Evolutionary conservation across 2,797 vertebrate species (phyloP), one percentile per base, ranked within the genome.

Genomic region (Spea hammondii): DNA sequence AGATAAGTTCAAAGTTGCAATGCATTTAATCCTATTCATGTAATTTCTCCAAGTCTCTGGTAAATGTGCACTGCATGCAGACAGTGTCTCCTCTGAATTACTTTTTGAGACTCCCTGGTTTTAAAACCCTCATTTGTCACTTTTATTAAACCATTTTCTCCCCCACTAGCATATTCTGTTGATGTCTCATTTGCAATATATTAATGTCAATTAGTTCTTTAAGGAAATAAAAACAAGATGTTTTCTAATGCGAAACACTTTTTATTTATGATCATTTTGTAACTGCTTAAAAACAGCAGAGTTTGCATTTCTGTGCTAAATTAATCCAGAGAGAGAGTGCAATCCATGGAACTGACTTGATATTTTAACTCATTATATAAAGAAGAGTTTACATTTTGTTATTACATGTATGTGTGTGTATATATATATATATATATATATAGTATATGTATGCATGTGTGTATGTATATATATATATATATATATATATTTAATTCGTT

Each of bases 1-100:
- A 90, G 85, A 86, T 84, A 82, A 87, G 87, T 90, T 90, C 88
- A 90, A 89, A 90, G 88, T 84, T 82, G 84, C 88, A 89, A 86
- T 87, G 86, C 85, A 86, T 88, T 89, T 89, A 89, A 89, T 88
- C 88, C 87, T 77, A 84, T 82, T 82, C 84, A 85, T 86, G 86
- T 85, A 87, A 84, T 86, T 85, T 85, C 83, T 82, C 17, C 79
- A n/a, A 86, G 86, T 84, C 86, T 88, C 83, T 84, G 82, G 80
- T 79, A 84, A 75, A 68, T 74, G 70, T 70, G 54, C 70, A 70
- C 70, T 74, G 68, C 65, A 49, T 69, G 77, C 75, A 81, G 73
- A 73, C 79, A 77, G 14, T 70, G 80, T 78, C 80, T 82, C 79
- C 79, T 73, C 70, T 77, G 79, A 82, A 64, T 77, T 51, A 55